phyloP scores from a whole-genome alignment of 2,888 invertebrate species.

The Lomographa bimaculata region DNA sequence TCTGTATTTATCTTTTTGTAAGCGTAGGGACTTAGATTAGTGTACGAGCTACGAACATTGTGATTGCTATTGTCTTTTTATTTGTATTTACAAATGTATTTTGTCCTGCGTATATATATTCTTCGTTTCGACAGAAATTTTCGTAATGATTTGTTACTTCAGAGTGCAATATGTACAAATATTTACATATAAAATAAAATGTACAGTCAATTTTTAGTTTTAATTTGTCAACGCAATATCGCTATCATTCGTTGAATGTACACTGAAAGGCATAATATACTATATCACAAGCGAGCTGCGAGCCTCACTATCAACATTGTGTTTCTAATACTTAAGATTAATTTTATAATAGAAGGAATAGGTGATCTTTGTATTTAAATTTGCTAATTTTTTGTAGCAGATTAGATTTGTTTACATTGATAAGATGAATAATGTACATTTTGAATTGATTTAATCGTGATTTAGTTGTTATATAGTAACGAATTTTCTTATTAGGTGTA shows the following conservation, averaged over 20 bases:
- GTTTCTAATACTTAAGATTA: conserved; percentile 81
- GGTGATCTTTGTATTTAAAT: conserved; percentile 81
- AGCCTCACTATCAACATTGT: conserved; percentile 64
- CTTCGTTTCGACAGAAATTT: conserved; percentile 75
- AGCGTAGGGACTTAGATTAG: conserved; percentile 79
- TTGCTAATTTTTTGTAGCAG: conserved; percentile 83
- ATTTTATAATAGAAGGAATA: conserved; percentile 79
- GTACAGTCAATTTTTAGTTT: conserved; percentile 82
- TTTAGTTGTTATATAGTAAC: conserved; percentile 82
- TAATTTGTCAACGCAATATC: conserved; percentile 81
- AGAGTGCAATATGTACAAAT: conserved; percentile 90
- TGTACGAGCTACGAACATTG: conserved; percentile 80
- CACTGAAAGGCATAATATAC: conserved; percentile 76
- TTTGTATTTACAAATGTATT: conserved; percentile 72
- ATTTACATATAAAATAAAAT: conserved; percentile 83
- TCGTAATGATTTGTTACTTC: conserved; percentile 81
- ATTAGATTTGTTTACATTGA: conserved; percentile 79
- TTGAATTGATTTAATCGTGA: conserved; percentile 83
- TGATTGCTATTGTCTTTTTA: conserved; percentile 74
- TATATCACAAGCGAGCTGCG: conserved; percentile 70
- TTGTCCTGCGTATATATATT: conserved; percentile 72
- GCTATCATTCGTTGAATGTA: conserved; percentile 76
- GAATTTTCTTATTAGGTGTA: conserved; percentile 78
- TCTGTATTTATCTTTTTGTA: conserved; percentile 81
- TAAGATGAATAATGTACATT: conserved; percentile 82